These are phyloP conservation scores for Drosophila athabasca DNA, from an alignment of 1,140 invertebrate genomes.

Conservation along the genomic window DNA sequence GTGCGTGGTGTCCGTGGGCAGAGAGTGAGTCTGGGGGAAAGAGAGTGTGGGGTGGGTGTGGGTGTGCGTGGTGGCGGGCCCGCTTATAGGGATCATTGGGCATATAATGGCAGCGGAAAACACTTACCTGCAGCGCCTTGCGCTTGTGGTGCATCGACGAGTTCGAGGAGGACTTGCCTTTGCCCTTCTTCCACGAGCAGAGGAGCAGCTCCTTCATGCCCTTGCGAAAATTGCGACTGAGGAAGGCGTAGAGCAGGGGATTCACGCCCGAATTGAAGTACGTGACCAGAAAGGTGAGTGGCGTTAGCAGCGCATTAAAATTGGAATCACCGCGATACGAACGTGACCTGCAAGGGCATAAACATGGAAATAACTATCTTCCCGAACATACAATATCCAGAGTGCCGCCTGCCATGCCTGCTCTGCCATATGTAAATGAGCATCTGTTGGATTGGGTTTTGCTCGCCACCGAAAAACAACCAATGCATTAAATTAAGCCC, in stretches of 20 bases:
- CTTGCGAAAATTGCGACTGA: constrained; percentile 91
- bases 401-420: constrained; percentile 5
- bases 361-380: constrained; percentile 43
- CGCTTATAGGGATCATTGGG: neutral
- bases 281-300: constrained; percentile 92
- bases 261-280: constrained; percentile 94
- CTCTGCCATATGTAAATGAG: constrained; percentile 39
- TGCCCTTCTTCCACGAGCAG: constrained; percentile 84
- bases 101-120: neutral
- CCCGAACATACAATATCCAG: neutral
- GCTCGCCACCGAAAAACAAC: too few species aligned
- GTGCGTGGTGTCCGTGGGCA: constrained; percentile 83
- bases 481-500: constrained; percentile 6
- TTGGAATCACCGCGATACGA: constrained; percentile 87
- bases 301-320: constrained; percentile 90
- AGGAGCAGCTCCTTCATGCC: constrained; percentile 88
- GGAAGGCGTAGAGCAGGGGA: constrained; percentile 92
- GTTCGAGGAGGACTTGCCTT: constrained; percentile 81
- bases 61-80: neutral
- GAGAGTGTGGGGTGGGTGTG: neutral
- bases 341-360: constrained; percentile 85
- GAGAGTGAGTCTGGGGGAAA: constrained; percentile 72
- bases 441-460: constrained; percentile 24
- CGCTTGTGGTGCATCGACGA: constrained; percentile 82
- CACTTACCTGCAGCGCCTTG: constrained; percentile 77